Percentiles rank a stretch among this genome's conserved stretches.
phyloP scores from a whole-genome alignment of 2,888 invertebrate species.

The Chrysomela aeneicollis region DNA sequence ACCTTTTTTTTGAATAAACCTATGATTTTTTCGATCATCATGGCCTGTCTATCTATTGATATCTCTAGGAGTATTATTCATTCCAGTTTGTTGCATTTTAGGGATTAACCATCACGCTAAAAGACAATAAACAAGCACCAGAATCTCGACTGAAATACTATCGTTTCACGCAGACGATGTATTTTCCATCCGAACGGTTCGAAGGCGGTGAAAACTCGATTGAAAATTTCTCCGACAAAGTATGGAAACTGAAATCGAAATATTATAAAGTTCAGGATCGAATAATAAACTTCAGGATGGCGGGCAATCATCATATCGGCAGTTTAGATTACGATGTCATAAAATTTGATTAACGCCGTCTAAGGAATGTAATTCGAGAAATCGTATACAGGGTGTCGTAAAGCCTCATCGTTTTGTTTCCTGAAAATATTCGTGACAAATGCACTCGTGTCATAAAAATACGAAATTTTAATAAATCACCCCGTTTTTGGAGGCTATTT shows the following conservation, averaged over 20 bases:
- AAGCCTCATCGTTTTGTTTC: no score
- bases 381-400: no score
- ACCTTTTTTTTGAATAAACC: no score
- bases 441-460: no score
- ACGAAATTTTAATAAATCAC: no score
- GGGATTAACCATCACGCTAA: conserved; percentile 6
- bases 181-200: background rate
- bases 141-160: no score
- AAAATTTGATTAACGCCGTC: conserved; percentile 49
- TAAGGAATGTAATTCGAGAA: conserved; percentile 19
- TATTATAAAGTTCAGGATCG: conserved; percentile 31
- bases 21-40: no score
- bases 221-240: conserved; percentile 39
- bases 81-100: no score
- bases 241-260: conserved; percentile 31
- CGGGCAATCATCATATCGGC: conserved; percentile 50
- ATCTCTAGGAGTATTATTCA: no score
- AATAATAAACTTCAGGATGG: conserved; percentile 49
- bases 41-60: no score
- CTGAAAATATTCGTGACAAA: no score
- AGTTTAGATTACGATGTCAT: conserved; percentile 44
- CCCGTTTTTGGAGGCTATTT: no score
- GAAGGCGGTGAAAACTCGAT: conserved; percentile 17
- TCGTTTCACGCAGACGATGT: background rate
- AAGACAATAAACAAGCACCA: conserved; percentile 13